Percentiles rank a stretch among this genome's conserved stretches.
These are phyloP conservation scores for Ispidina picta DNA, from an alignment of 2,797 vertebrate genomes.

Conservation along the genomic window DNA sequence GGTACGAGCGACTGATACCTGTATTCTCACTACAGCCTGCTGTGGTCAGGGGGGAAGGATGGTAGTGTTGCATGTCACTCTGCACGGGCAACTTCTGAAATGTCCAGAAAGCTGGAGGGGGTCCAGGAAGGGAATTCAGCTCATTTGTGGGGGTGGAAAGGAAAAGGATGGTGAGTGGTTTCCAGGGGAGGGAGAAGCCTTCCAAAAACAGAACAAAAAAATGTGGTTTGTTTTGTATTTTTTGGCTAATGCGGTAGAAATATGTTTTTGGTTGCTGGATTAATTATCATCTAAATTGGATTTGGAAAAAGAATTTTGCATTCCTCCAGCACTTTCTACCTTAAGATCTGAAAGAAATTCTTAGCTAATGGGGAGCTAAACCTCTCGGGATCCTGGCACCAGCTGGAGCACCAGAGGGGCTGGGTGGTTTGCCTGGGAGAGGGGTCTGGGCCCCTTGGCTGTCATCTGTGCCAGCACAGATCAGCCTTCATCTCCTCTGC, in stretches of 20 bases:
- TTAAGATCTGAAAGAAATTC: neutral
- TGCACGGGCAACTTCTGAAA: neutral
- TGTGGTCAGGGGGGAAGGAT: neutral
- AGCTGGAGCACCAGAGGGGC: conserved; percentile 5
- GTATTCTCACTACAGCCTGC: neutral
- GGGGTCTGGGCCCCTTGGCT: neutral
- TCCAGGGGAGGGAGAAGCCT: neutral
- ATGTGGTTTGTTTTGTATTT: neutral
- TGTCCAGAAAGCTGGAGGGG: neutral
- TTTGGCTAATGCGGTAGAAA: neutral
- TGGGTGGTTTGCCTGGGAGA: conserved; percentile 12
- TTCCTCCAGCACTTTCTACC: neutral
- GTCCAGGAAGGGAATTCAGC: neutral
- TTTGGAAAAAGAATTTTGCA: neutral
- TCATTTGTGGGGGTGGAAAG: neutral
- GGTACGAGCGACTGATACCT: conserved; percentile 77
- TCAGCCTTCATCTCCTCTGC: conserved; percentile 38
- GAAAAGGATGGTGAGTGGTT: neutral
- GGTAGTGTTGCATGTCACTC: neutral
- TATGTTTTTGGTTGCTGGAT: neutral
- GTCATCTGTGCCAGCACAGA: neutral
- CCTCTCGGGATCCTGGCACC: neutral
- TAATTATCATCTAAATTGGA: neutral
- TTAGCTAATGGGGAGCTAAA: conserved; percentile 8
- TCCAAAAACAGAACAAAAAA: neutral